Base-by-base conservation (phyloP, 2,888 invertebrate species). In the Tromatobia lineatoria region DNA sequence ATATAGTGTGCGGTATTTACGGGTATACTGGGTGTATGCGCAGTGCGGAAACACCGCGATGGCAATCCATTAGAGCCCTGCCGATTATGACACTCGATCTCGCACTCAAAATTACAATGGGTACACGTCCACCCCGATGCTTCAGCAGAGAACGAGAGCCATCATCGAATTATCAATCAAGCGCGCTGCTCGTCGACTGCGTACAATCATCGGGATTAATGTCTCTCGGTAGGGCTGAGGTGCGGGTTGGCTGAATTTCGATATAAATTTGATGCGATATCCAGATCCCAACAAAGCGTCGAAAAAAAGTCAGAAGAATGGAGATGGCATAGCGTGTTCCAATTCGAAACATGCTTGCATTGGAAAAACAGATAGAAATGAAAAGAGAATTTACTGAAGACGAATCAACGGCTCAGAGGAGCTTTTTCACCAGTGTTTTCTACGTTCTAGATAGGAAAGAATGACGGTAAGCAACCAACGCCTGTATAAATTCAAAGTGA, bases 41-140 rank as follows among this genome's bases (percentile, higher is more conserved):
- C 80, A 80, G 50, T 69, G 69, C 52, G 80, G 80, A 80, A 80
- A 83, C 54, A 74, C 77, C 61, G 71, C 66, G 73, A 67, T 69
- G 69, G 70, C 74, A 80, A 85, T 83, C 85, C 83, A 85, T 85
- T 85, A 70, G 74, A 34, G 77, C 76, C 64, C 70, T 73, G 73
- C 66, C 77, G 78, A 85, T 83, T 80, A 80, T 85, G 80, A 80
- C 85, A 85, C 80, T 83, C 20, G 85, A 85, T 80, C 83, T 57
- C 77, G 66, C 54, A 66, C 82, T 71, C 74, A 73, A 80, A 79
- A 85, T 79, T 78, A 73, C 82, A 74, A 79, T 78, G 52, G 67
- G 73, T 45, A 66, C 80, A 76, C 75, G 18, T 57, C 34, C n/a
- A 45, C 38, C 13, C 15, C 38, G 47, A 59, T 42, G 47, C 57